phyloP scores from a whole-genome alignment of 2,113 vertebrate genomes.

The Tamias sibiricus region DNA sequence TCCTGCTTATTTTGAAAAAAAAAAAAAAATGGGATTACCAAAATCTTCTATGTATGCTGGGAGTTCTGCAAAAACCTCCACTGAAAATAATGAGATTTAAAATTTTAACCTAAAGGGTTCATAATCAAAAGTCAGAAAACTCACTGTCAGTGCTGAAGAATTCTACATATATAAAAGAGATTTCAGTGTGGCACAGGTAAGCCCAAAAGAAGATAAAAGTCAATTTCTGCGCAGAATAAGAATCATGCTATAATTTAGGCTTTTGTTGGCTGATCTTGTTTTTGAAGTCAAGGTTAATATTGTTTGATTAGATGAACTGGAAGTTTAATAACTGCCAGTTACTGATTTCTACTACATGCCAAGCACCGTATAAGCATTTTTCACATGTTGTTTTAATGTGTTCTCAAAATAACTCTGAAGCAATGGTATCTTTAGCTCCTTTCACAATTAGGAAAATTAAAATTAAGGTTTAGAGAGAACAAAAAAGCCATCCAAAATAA shows the following conservation, averaged over 20 bases:
- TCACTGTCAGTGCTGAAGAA: neutral
- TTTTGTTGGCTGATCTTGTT: neutral
- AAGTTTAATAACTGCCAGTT: neutral
- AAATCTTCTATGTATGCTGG: neutral
- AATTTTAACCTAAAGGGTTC: neutral
- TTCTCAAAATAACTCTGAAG: neutral
- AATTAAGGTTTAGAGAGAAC: neutral
- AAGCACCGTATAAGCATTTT: neutral
- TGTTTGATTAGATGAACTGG: neutral
- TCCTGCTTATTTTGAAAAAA: slow-evolving; percentile 67
- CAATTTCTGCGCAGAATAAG: neutral
- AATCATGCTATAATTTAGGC: neutral
- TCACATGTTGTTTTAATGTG: neutral
- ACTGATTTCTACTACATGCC: neutral
- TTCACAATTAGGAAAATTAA: slow-evolving; percentile 10
- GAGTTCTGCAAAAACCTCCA: slow-evolving; percentile 9
- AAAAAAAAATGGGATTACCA: slow-evolving; percentile 34
- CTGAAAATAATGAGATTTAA: neutral
- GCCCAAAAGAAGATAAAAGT: neutral
- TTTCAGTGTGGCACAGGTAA: neutral
- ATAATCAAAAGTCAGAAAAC: neutral
- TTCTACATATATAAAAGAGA: neutral
- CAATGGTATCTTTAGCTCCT: neutral
- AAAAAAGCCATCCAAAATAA: neutral
- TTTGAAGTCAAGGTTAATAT: neutral